Conservation (phyloP, 2,888 invertebrate species). For the Sthenelais limicola region DNA sequence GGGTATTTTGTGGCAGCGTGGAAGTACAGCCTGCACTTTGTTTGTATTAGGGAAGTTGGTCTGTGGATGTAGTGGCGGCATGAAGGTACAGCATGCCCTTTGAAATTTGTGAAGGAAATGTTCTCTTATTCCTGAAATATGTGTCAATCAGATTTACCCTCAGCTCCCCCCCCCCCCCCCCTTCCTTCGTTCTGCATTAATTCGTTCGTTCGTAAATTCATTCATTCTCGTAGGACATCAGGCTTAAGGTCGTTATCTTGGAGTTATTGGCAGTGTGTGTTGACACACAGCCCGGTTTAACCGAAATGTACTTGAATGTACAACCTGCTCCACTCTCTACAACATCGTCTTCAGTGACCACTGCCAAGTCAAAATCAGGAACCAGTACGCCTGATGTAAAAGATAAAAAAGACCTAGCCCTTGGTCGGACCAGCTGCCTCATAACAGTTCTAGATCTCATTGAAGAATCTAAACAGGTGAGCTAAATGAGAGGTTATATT, state of each 20-base stretch:
- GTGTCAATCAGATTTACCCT: too few species aligned
- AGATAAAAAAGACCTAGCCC: constrained; percentile 18
- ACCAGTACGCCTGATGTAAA: neutral
- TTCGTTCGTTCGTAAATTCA: neutral
- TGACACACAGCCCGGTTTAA: constrained; percentile 71
- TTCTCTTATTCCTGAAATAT: too few species aligned
- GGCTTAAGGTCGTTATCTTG: constrained; percentile 67
- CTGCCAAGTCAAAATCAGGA: neutral
- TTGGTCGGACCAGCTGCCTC: constrained; percentile 60
- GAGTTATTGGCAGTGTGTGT: constrained; percentile 71
- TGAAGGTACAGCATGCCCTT: too few species aligned
- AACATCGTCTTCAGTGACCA: neutral
- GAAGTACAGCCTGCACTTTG: too few species aligned
- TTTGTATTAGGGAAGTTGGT: too few species aligned
- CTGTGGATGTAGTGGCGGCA: too few species aligned
- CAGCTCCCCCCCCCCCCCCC: neutral
- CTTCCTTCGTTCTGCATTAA: constrained; percentile 4
- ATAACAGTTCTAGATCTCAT: constrained; percentile 65
- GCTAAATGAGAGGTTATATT: too few species aligned
- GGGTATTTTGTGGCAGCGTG: too few species aligned
- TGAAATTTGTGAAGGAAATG: too few species aligned
- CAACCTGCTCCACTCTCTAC: constrained; percentile 49
- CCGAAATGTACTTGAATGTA: constrained; percentile 71
- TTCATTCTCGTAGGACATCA: constrained; percentile 43
- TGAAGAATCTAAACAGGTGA: constrained; percentile 66